Evolutionary conservation across 2,113 vertebrate species (phyloP), one percentile per base, ranked within the genome.

Genomic region (Corynorhinus townsendii): DNA sequence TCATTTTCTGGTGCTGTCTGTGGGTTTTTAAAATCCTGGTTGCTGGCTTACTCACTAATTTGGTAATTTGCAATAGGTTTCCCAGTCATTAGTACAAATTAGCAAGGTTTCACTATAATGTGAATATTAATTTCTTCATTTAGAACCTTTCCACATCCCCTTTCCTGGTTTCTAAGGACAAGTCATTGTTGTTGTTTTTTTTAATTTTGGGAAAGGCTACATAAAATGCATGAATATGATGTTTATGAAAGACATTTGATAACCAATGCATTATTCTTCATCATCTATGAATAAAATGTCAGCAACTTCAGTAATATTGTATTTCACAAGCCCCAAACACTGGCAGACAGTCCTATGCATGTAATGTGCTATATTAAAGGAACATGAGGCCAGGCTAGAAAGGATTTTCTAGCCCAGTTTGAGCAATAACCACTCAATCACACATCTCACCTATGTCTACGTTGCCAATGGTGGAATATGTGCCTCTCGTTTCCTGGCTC

Each of bases 81-180:
- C 87, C 95, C 86, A 96, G 91, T 95, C 96, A 96, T 97, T 96
- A 97, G 89, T 93, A 94, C 76, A 96, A 96, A 97, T 97, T 97
- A 97, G 86, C 75, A 81, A 96, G 97, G 86, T 95, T 96, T 97
- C 91, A 93, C 94, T 96, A 95, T 96, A 95, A 95, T 88, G 76
- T 95, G 96, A 97, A 96, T 97, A 97, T 97, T 97, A 95, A 97
- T 97, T 94, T 96, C 95, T 96, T 97, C 91, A 91, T 97, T 96
- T 93, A 91, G 69, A 97, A 96, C 80, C 75, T 90, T 91, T 95
- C 40, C 93, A 96, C 30, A 14, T 85, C 76, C 62, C 71, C 47
- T 95, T 73, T 62, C 88, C 59, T 84, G 20, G 66, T 89, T 96
- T 94, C 88, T 93, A 86, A 96, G 79, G 90, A 95, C 83, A 95